phyloP scores from a whole-genome alignment of 1,140 invertebrate genomes.

The Centruroides vittatus region DNA sequence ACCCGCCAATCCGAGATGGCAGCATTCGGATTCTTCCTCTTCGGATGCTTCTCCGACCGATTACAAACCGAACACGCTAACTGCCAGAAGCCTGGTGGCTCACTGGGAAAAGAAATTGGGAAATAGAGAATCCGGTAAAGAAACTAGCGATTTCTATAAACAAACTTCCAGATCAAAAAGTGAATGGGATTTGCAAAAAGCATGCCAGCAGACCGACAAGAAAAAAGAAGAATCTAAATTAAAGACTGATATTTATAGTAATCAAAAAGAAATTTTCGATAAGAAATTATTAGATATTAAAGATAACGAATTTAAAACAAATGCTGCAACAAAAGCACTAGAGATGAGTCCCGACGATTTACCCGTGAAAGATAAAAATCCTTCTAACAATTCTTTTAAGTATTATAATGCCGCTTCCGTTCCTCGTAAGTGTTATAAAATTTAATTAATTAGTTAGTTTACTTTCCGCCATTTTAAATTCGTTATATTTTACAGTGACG shows the following conservation, averaged over 20 bases:
- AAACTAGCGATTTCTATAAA: too few relatives aligned
- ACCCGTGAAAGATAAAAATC: constrained; percentile 6
- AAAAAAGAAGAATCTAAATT: too few relatives aligned
- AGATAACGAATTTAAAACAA: too few relatives aligned
- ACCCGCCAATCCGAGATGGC: not conserved
- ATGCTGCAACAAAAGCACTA: not conserved
- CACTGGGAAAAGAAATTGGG: not conserved
- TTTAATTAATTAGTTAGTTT: too few relatives aligned
- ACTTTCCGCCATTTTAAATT: too few relatives aligned
- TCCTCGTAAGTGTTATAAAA: constrained; percentile 5
- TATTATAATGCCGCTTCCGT: not conserved
- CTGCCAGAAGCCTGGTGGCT: not conserved
- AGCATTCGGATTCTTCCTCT: constrained; percentile 12
- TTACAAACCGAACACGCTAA: not conserved
- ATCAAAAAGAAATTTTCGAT: too few relatives aligned
- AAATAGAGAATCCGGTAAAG: too few relatives aligned
- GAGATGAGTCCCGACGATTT: constrained; percentile 11
- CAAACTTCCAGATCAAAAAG: constrained; percentile 9
- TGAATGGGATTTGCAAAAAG: constrained; percentile 9
- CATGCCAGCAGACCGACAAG: too few relatives aligned
- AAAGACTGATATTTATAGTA: too few relatives aligned
- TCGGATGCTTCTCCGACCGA: constrained; percentile 12
- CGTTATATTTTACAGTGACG: constrained; percentile 12
- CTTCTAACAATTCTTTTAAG: not conserved
- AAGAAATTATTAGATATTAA: too few relatives aligned